Evolutionary conservation across 2,113 vertebrate species (phyloP).

Genomic region (Epinephelus lanceolatus): DNA sequence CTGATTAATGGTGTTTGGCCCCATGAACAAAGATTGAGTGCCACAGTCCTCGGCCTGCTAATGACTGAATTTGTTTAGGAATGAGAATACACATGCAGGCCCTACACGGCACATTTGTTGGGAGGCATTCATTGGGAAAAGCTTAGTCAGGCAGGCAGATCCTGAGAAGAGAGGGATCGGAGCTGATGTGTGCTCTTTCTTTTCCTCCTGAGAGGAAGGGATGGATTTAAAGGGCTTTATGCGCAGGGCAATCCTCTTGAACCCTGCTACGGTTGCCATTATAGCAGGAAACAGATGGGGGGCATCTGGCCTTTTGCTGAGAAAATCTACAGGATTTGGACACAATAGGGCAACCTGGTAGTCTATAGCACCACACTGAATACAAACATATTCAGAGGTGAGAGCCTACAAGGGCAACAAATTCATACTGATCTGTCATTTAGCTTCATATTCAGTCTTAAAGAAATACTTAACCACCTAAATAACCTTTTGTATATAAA

Average conservation of each 20-base stretch:
- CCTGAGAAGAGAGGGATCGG: constrained; percentile 42
- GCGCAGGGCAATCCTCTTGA: constrained; percentile 61
- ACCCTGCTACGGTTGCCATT: constrained; percentile 49
- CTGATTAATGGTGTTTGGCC: constrained; percentile 27
- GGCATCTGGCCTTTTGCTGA: constrained; percentile 15
- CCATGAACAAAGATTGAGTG: constrained; percentile 24
- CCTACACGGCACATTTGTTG: constrained; percentile 65
- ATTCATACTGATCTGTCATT: neutral
- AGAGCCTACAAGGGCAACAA: neutral
- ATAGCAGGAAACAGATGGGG: constrained; percentile 70
- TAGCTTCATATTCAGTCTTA: neutral
- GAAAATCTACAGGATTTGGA: constrained; percentile 25
- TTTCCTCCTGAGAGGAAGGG: constrained; percentile 65
- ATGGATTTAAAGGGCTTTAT: constrained; percentile 67
- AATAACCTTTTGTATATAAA: too few relatives aligned
- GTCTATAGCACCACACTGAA: neutral
- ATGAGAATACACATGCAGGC: constrained; percentile 32
- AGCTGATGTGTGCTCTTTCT: constrained; percentile 59
- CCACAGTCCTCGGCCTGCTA: constrained; percentile 8
- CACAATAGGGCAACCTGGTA: constrained; percentile 23
- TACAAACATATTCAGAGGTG: neutral
- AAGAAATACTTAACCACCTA: too few relatives aligned
- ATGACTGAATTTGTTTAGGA: constrained; percentile 49
- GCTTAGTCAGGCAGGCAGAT: constrained; percentile 56
- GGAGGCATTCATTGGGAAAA: constrained; percentile 56